These are phyloP conservation scores for Seladonia tumulorum DNA, from an alignment of 2,888 invertebrate species.

Conservation along the genomic window DNA sequence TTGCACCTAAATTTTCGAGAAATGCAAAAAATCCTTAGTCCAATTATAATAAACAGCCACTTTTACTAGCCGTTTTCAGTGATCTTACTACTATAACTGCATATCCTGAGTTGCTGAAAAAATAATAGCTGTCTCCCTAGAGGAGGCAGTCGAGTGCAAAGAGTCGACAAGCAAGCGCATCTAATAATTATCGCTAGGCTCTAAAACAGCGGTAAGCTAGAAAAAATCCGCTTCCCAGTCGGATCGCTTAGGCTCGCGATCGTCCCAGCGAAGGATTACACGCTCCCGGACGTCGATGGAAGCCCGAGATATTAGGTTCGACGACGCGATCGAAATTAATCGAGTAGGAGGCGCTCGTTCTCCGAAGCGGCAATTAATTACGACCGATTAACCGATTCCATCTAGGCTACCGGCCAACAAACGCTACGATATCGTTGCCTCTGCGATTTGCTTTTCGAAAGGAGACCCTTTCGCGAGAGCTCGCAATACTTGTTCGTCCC, in stretches of 20 bases:
- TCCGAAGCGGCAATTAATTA: slow-evolving; percentile 44
- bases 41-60: no score
- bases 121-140: neutral
- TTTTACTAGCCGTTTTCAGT: no score
- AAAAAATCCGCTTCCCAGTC: neutral
- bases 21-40: no score
- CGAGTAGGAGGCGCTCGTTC: slow-evolving; percentile 30
- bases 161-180: neutral
- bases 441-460: slow-evolving; percentile 19
- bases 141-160: neutral
- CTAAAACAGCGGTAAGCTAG: neutral
- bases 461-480: neutral
- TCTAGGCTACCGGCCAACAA: slow-evolving; percentile 22
- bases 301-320: slow-evolving; percentile 24
- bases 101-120: neutral
- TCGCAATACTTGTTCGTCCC: slow-evolving; percentile 11
- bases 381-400: slow-evolving; percentile 49
- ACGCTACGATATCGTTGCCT: neutral
- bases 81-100: neutral
- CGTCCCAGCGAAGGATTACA: neutral
- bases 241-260: neutral
- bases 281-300: slow-evolving; percentile 2
- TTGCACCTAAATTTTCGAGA: no score
- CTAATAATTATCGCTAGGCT: neutral
- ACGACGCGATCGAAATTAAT: slow-evolving; percentile 45